Percentiles rank a stretch among this genome's conserved stretches.
phyloP scores from a whole-genome alignment of 2,888 invertebrate genomes.

The Anaspis maculata region DNA sequence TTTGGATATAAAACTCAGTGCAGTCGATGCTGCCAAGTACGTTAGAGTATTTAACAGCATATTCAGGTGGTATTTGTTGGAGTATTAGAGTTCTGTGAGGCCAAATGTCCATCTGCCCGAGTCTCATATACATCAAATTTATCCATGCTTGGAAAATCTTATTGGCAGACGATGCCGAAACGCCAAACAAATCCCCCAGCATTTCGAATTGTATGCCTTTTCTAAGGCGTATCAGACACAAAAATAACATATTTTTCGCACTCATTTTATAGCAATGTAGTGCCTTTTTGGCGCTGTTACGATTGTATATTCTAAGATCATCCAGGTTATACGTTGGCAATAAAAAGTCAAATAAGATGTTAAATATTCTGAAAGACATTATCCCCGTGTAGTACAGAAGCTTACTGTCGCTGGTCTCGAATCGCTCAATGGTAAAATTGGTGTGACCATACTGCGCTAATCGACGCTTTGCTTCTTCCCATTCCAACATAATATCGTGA shows the following conservation, averaged over 20 bases:
- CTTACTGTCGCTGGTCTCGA: constrained; percentile 1
- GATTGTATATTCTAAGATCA: not conserved
- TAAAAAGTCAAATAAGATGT: not conserved
- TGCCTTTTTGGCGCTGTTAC: not conserved
- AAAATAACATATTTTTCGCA: not conserved
- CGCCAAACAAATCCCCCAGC: constrained; percentile 1
- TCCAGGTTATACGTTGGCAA: not conserved
- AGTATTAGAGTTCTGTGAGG: constrained; percentile 13
- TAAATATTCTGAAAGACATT: not conserved
- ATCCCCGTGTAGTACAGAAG: constrained; percentile 1
- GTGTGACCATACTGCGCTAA: too few relatives aligned
- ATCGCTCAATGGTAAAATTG: not conserved
- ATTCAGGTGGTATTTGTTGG: too few relatives aligned
- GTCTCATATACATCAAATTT: constrained; percentile 4
- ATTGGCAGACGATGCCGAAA: not conserved
- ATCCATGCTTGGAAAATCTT: constrained; percentile 2
- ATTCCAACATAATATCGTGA: too few relatives aligned
- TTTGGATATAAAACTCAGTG: constrained; percentile 14
- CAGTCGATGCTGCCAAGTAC: constrained; percentile 16
- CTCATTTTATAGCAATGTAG: not conserved
- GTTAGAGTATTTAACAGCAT: constrained; percentile 7
- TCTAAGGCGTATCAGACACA: not conserved
- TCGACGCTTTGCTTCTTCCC: too few relatives aligned
- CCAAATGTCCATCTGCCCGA: constrained; percentile 13
- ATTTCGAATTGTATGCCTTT: not conserved